Conservation (phyloP, 2,113 vertebrate species). For the Phycodurus eques region DNA sequence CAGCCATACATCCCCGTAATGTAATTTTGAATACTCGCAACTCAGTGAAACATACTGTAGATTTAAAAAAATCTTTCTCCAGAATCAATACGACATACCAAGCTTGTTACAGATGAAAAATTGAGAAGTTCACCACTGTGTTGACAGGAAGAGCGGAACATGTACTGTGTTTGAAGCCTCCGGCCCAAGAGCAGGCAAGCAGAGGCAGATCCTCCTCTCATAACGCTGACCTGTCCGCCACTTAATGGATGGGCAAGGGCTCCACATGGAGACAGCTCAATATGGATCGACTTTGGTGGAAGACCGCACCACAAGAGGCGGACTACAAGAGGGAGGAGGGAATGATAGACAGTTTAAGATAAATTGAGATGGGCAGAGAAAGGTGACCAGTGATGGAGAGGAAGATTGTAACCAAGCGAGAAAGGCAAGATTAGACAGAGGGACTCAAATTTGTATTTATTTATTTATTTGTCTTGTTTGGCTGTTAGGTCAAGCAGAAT, state of each 20-base stretch:
- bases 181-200: constrained; percentile 10
- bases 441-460: background rate
- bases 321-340: constrained; percentile 17
- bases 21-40: background rate
- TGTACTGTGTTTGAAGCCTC: constrained; percentile 11
- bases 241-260: constrained; percentile 42
- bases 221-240: constrained; percentile 47
- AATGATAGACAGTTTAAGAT: constrained; percentile 49
- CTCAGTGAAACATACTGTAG: background rate
- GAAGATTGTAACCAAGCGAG: constrained; percentile 17
- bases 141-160: background rate
- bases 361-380: constrained; percentile 50
- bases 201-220: constrained; percentile 34
- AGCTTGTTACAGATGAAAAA: constrained; percentile 5
- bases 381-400: constrained; percentile 41
- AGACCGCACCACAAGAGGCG: constrained; percentile 39
- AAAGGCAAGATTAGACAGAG: constrained; percentile 21
- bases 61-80: background rate
- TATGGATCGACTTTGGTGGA: constrained; percentile 45
- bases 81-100: constrained; percentile 4
- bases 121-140: constrained; percentile 6
- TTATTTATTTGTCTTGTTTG: too few relatives aligned
- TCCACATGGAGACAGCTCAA: constrained; percentile 51
- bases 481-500: too few relatives aligned
- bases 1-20: background rate